Percentiles rank a stretch among this genome's conserved stretches.
Evolutionary conservation across 2,113 vertebrate species (phyloP).

Genomic region (Barbus barbus): DNA sequence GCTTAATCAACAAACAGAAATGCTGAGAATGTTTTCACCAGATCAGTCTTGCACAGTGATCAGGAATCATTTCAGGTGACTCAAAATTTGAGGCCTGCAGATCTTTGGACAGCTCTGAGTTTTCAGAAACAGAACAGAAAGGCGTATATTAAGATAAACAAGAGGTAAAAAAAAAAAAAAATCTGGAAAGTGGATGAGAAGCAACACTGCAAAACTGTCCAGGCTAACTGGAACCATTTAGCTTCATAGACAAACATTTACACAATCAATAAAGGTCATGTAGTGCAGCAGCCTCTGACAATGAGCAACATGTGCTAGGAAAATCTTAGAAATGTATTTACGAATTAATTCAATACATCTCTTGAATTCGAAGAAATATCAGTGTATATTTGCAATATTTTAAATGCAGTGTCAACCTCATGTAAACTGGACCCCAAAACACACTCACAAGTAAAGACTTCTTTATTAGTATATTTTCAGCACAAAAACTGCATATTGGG

Average conservation of each 20-base stretch:
- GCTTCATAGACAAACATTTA: background rate
- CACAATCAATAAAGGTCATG: background rate
- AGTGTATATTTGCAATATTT: background rate
- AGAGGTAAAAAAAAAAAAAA: background rate
- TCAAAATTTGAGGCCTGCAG: background rate
- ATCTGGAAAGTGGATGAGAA: background rate
- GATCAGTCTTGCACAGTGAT: constrained; percentile 21
- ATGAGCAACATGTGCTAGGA: background rate
- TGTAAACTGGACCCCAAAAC: background rate
- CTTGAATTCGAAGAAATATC: background rate
- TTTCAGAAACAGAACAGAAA: background rate
- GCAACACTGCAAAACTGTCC: background rate
- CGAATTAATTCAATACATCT: background rate
- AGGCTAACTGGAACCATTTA: background rate
- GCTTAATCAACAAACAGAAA: constrained; percentile 9
- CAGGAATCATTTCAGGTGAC: background rate
- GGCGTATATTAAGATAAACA: background rate
- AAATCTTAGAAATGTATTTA: constrained; percentile 5
- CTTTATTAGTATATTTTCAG: constrained; percentile 41
- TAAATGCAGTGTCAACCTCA: background rate
- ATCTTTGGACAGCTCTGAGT: background rate
- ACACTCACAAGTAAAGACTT: background rate
- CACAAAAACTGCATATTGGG: constrained; percentile 20
- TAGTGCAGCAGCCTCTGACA: background rate
- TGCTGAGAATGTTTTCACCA: constrained; percentile 29